Evolutionary conservation across 2,888 invertebrate genomes (phyloP).

Genomic region (Mesodorylaimus sp.): DNA sequence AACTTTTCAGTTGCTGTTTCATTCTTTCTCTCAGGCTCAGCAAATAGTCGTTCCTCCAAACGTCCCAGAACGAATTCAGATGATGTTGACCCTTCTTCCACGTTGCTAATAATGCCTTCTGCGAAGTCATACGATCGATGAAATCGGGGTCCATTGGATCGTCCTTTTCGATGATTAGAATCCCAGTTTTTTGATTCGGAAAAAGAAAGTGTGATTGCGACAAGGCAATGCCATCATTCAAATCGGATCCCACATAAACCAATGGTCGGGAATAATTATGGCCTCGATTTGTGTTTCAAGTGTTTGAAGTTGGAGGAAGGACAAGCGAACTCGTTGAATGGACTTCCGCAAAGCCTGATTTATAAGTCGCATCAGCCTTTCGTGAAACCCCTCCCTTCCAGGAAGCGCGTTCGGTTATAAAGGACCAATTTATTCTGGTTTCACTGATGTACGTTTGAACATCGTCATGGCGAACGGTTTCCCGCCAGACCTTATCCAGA

Average conservation of each 20-base stretch:
- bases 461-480: background rate
- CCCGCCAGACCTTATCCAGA: too few relatives aligned
- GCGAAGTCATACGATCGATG: background rate
- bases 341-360: conserved; percentile 8
- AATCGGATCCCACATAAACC: conserved; percentile 5
- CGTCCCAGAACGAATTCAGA: conserved; percentile 2
- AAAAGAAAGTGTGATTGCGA: background rate
- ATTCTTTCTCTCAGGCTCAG: background rate
- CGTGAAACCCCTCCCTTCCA: conserved; percentile 10
- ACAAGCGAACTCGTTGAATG: conserved; percentile 4
- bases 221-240: background rate
- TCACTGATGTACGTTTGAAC: background rate
- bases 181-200: background rate
- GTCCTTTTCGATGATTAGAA: background rate
- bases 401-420: conserved; percentile 9
- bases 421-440: conserved; percentile 4
- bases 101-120: background rate
- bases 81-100: conserved; percentile 2
- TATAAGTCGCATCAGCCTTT: conserved; percentile 8
- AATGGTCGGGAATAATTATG: conserved; percentile 9
- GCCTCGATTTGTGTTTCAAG: conserved; percentile 10
- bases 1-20: background rate
- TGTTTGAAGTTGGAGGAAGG: conserved; percentile 3
- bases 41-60: conserved; percentile 2
- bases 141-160: background rate